Percentiles rank a stretch among this genome's conserved stretches.
phyloP scores from a whole-genome alignment of 2,888 invertebrate genomes.

The Maniola hyperantus region DNA sequence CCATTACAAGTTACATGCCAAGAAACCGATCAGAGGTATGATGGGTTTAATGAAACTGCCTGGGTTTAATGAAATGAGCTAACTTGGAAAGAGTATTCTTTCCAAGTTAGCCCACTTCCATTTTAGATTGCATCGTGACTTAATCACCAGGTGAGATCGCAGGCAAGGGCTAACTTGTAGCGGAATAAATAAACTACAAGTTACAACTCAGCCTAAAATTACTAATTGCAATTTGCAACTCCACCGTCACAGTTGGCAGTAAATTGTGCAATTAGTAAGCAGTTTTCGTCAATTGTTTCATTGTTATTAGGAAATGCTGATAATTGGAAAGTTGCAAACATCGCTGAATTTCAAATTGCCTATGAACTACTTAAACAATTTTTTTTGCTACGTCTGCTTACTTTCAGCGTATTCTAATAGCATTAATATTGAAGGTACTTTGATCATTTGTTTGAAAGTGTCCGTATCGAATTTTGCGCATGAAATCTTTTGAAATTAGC shows the following conservation, averaged over 20 bases:
- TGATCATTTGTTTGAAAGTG: not conserved
- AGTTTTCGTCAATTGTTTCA: constrained; percentile 18
- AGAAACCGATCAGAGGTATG: too few species aligned
- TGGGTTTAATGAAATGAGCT: too few species aligned
- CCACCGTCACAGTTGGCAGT: not conserved
- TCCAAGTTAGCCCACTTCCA: too few species aligned
- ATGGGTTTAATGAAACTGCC: too few species aligned
- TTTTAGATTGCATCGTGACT: too few species aligned
- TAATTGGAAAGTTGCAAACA: constrained; percentile 19
- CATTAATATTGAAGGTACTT: not conserved
- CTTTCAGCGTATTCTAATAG: not conserved
- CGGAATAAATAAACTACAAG: too few species aligned
- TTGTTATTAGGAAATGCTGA: constrained; percentile 14
- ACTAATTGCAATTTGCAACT: not conserved
- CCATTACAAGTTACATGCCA: not conserved
- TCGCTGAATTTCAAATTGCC: constrained; percentile 12
- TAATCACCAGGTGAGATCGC: too few species aligned
- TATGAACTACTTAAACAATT: constrained; percentile 1
- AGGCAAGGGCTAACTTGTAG: too few species aligned
- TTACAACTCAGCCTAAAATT: not conserved
- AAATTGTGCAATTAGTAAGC: constrained; percentile 14
- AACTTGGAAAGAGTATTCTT: too few species aligned
- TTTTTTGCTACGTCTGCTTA: not conserved
- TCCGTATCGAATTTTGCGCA: not conserved
- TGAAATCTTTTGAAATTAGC: not conserved